phyloP scores from a whole-genome alignment of 2,888 invertebrate species.

The Cantharis rufa region DNA sequence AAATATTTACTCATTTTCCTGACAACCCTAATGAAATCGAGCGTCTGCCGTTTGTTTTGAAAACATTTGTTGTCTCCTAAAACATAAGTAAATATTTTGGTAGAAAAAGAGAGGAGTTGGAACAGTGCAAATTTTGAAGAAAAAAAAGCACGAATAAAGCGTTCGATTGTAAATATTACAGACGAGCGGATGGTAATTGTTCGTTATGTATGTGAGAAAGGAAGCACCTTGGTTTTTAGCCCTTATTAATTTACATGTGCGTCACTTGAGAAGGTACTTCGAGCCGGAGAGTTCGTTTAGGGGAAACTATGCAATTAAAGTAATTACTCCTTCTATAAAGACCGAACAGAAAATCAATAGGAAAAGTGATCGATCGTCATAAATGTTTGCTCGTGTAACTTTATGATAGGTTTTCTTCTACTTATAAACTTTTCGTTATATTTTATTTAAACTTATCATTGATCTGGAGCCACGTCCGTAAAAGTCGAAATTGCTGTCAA shows the following conservation, averaged over 20 bases:
- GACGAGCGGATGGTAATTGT: not conserved
- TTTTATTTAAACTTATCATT: conserved; percentile 17
- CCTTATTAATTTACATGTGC: conserved; percentile 29
- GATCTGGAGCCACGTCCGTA: not conserved
- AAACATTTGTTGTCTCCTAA: not conserved
- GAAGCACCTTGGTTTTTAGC: conserved; percentile 14
- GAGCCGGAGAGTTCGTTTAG: conserved; percentile 21
- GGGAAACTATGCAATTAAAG: conserved; percentile 39
- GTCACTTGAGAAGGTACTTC: conserved; percentile 26
- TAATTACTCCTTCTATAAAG: conserved; percentile 40
- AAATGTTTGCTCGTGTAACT: conserved; percentile 36
- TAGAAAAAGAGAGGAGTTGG: not conserved
- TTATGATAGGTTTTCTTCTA: conserved; percentile 23
- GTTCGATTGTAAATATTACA: not conserved
- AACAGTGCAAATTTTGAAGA: no score
- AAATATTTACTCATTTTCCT: not conserved
- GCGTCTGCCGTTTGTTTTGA: not conserved
- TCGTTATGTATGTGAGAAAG: conserved; percentile 26
- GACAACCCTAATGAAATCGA: not conserved
- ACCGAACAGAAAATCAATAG: conserved; percentile 36
- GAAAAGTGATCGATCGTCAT: conserved; percentile 38
- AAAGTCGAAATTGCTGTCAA: not conserved
- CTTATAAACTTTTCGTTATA: conserved; percentile 24
- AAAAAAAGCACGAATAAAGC: not conserved
- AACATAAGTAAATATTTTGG: not conserved